Percentiles rank a stretch among this genome's conserved stretches.
Conservation (phyloP, 2,113 vertebrate species). For the Harpagus bidentatus region DNA sequence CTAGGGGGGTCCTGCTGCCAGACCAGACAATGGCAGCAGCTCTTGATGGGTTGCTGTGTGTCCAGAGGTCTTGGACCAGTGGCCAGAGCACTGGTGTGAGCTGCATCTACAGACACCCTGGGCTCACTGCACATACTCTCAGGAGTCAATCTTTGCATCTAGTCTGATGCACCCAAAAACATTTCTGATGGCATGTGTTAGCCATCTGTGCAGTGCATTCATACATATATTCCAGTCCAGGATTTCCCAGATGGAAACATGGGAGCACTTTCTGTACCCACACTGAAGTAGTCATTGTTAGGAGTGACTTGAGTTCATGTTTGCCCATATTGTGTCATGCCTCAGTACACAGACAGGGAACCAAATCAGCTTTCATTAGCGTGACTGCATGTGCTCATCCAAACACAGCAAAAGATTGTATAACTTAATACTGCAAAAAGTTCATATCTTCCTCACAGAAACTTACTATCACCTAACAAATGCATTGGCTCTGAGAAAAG, state of each 20-base stretch:
- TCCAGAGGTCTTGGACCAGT: not conserved
- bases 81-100: not conserved
- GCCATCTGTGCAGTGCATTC: not conserved
- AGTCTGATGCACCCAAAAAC: not conserved
- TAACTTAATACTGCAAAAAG: not conserved
- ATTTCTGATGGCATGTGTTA: not conserved
- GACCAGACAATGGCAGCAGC: not conserved
- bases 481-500: not conserved
- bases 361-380: not conserved
- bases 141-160: not conserved
- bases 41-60: rapidly evolving
- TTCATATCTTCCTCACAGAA: not conserved
- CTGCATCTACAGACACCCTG: not conserved
- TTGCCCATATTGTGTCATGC: not conserved
- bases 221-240: not conserved
- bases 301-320: not conserved
- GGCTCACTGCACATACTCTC: not conserved
- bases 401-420: not conserved
- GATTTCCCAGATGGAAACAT: not conserved
- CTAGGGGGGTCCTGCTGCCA: not conserved
- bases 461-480: not conserved
- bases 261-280: not conserved
- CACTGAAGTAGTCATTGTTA: not conserved
- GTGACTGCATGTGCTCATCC: not conserved
- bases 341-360: not conserved